Conservation (phyloP, 2,113 vertebrate genomes). For the Notechis scutatus region DNA sequence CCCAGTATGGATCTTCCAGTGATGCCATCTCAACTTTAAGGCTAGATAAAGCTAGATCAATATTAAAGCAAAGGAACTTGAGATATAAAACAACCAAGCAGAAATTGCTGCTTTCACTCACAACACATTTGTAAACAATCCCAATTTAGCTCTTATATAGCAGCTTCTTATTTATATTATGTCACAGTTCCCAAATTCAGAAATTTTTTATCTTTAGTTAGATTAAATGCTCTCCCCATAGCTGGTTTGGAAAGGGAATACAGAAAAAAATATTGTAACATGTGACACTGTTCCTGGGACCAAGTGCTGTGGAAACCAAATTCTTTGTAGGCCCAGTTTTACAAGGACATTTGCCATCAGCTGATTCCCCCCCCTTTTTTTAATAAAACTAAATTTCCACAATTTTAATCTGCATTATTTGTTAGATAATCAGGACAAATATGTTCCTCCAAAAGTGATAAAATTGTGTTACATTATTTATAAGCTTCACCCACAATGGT, state of each 20-base stretch:
- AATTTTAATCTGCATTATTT: neutral
- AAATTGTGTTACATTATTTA: neutral
- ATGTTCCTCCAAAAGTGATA: neutral
- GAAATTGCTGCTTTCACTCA: neutral
- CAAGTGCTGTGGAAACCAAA: neutral
- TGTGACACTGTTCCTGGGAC: neutral
- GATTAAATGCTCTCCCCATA: neutral
- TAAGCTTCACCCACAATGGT: neutral
- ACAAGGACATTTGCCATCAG: neutral
- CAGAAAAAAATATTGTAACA: neutral
- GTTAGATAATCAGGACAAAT: neutral
- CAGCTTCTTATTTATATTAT: neutral
- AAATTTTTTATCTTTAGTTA: neutral
- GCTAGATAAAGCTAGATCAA: neutral
- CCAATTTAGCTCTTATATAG: neutral
- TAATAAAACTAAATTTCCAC: neutral
- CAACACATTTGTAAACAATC: neutral
- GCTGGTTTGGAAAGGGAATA: neutral
- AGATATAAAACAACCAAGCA: neutral
- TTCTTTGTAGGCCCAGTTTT: neutral
- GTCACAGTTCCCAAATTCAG: neutral
- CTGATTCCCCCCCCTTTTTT: neutral
- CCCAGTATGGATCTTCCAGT: neutral
- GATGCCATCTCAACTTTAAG: neutral
- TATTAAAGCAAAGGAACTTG: neutral